These are phyloP conservation scores for Oscheius sp. DNA, from an alignment of 1,140 invertebrate genomes.

Conservation along the genomic window DNA sequence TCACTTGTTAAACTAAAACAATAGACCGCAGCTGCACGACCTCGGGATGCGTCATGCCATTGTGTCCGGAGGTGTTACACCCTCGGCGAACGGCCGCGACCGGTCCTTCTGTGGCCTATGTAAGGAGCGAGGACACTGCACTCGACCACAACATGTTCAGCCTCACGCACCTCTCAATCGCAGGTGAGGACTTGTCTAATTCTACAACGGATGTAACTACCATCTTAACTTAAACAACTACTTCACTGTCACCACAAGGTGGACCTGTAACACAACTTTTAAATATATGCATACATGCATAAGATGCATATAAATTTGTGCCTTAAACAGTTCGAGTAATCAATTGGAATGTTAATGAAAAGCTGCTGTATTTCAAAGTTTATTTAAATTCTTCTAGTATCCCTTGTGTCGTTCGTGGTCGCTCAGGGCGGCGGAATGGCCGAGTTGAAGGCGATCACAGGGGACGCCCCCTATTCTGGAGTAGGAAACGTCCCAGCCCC, in stretches of 20 bases:
- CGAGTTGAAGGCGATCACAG: constrained; percentile 40
- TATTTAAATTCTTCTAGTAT: not conserved
- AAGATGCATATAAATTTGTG: no score
- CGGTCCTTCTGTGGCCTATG: not conserved
- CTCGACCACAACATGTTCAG: not conserved
- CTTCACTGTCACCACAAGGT: no score
- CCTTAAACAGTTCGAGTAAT: no score
- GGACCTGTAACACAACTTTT: no score
- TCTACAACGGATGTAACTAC: no score
- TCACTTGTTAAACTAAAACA: not conserved
- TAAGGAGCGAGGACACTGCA: not conserved
- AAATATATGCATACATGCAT: no score
- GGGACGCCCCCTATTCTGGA: constrained; percentile 38
- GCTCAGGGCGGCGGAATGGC: constrained; percentile 38
- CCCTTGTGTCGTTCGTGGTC: not conserved
- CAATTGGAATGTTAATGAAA: not conserved
- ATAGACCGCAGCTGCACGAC: not conserved
- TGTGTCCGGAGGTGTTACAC: not conserved
- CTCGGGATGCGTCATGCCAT: constrained; percentile 1
- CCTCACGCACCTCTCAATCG: not conserved
- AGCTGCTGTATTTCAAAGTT: not conserved
- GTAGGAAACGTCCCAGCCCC: constrained; percentile 36
- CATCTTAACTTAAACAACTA: no score
- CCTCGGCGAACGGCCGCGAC: not conserved
- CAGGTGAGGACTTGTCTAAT: not conserved